Percentiles rank a stretch among this genome's conserved stretches.
phyloP scores from a whole-genome alignment of 1,140 invertebrate species.

The Cydia fagiglandana region DNA sequence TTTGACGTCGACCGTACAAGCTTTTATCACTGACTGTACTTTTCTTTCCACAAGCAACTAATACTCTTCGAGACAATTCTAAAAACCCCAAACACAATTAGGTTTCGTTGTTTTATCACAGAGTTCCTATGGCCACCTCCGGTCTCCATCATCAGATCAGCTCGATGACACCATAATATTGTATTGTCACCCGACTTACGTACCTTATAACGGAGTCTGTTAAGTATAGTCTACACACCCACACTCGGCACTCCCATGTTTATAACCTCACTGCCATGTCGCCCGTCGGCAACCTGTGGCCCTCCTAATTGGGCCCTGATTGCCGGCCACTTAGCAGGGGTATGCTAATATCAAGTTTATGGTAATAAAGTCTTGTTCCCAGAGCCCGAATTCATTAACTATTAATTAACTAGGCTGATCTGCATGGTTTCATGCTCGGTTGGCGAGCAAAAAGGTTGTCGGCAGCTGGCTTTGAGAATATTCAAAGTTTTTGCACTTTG shows the following conservation, averaged over 20 bases:
- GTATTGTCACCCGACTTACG: no score
- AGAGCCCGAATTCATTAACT: conserved; percentile 10
- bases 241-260: neutral
- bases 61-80: no score
- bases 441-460: conserved; percentile 4
- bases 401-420: conserved; percentile 20
- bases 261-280: neutral
- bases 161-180: no score
- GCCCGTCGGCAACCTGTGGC: conserved; percentile 2
- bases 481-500: neutral
- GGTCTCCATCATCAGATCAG: no score
- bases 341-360: conserved; percentile 26
- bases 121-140: no score
- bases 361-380: conserved; percentile 4
- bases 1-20: no score
- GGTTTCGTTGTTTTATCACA: no score
- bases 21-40: no score
- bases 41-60: no score
- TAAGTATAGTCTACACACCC: neutral
- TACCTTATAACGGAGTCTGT: neutral
- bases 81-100: no score
- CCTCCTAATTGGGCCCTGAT: conserved; percentile 6
- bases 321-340: conserved; percentile 9
- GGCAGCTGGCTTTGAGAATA: neutral
- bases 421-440: conserved; percentile 15